A percentile compares a stretch with the other conserved stretches of the same genome.
Conservation (phyloP, 2,888 invertebrate genomes). For the Nomada ruficornis region DNA sequence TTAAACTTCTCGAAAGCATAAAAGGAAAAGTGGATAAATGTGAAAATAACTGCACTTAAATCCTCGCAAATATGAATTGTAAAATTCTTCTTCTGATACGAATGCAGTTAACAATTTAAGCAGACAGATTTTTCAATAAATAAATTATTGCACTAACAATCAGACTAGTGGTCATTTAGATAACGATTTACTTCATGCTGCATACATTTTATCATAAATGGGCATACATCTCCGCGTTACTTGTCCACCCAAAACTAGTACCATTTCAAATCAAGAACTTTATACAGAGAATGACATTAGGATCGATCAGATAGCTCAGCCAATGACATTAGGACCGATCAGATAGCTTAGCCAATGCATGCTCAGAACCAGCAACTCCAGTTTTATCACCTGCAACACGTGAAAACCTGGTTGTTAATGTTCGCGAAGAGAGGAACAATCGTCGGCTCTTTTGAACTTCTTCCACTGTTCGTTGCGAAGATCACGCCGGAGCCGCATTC, state of each 20-base stretch:
- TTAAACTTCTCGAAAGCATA: too few relatives aligned
- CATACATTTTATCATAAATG: too few relatives aligned
- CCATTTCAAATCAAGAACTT: not conserved
- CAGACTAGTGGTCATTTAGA: too few relatives aligned
- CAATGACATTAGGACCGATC: not conserved
- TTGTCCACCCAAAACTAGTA: not conserved
- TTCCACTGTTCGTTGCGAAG: not conserved
- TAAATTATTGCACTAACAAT: too few relatives aligned
- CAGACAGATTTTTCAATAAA: too few relatives aligned
- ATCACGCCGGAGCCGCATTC: slow-evolving; percentile 9
- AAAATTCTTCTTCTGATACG: too few relatives aligned
- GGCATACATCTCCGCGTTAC: too few relatives aligned
- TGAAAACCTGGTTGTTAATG: slow-evolving; percentile 11
- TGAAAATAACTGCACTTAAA: too few relatives aligned
- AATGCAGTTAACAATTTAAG: too few relatives aligned
- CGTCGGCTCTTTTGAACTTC: slow-evolving; percentile 32
- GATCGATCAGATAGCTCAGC: not conserved
- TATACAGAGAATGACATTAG: not conserved
- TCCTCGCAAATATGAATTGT: too few relatives aligned
- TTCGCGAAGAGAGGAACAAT: slow-evolving; percentile 6
- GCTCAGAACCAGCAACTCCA: not conserved
- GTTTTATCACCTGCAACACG: not conserved
- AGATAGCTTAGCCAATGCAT: not conserved
- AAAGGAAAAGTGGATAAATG: too few relatives aligned
- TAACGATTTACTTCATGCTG: too few relatives aligned